These are phyloP conservation scores for Myiopsitta monachus DNA, from an alignment of 2,113 vertebrate species.

Conservation along the genomic window DNA sequence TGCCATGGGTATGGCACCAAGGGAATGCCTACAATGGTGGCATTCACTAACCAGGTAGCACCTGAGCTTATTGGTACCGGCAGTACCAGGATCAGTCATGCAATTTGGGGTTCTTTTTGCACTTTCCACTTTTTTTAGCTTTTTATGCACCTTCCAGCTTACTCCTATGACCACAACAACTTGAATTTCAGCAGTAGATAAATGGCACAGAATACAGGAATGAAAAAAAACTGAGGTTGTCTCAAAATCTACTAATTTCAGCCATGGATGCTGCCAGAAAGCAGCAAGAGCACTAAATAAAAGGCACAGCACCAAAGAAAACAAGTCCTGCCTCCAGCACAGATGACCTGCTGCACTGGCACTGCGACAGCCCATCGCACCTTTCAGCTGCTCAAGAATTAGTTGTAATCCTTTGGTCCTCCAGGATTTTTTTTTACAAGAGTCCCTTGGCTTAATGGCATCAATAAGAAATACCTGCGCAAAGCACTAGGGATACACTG, in stretches of 20 bases:
- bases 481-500: neutral
- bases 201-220: neutral
- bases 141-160: neutral
- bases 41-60: neutral
- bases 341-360: neutral
- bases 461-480: neutral
- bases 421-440: neutral
- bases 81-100: neutral
- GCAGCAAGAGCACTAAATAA: neutral
- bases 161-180: neutral
- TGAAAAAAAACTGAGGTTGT: neutral
- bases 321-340: neutral
- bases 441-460: neutral
- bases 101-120: neutral
- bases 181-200: neutral
- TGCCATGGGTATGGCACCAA: fast-evolving
- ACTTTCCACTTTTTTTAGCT: neutral
- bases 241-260: neutral
- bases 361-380: neutral
- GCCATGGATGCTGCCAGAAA: neutral
- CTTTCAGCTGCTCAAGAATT: neutral
- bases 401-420: neutral
- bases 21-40: neutral
- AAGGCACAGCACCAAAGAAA: neutral
- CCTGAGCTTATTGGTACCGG: neutral